Conservation (phyloP, 2,797 vertebrate genomes). For the Erpetoichthys calabaricus region DNA sequence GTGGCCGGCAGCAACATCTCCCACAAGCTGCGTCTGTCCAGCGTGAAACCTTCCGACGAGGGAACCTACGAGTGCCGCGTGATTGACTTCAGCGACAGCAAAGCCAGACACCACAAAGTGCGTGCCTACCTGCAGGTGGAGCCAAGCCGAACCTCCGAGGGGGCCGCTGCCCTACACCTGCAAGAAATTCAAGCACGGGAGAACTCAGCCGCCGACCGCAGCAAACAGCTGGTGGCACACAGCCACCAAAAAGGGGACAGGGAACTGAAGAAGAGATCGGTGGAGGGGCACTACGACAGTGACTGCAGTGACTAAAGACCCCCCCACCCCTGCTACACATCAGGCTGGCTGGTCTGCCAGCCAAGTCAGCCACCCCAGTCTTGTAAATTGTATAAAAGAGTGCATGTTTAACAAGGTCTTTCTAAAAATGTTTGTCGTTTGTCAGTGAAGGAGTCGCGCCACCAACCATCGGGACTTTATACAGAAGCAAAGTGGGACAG, state of each 20-base stretch:
- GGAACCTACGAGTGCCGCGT: constrained; percentile 87
- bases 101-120: constrained; percentile 68
- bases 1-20: constrained; percentile 94
- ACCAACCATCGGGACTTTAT: constrained; percentile 4
- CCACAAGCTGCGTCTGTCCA: constrained; percentile 85
- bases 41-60: constrained; percentile 73
- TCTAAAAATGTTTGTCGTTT: constrained; percentile 35
- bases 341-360: constrained; percentile 11
- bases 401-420: constrained; percentile 50
- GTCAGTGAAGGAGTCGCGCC: constrained; percentile 19
- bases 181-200: constrained; percentile 32
- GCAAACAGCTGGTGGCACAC: constrained; percentile 26
- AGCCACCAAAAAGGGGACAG: constrained; percentile 47
- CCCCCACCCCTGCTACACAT: constrained; percentile 45
- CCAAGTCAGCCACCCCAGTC: constrained; percentile 18
- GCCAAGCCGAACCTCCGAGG: constrained; percentile 34
- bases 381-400: constrained; percentile 51
- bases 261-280: constrained; percentile 58
- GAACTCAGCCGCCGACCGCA: constrained; percentile 21
- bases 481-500: constrained; percentile 38
- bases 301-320: constrained; percentile 49
- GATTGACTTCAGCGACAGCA: constrained; percentile 76
- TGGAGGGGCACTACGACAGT: constrained; percentile 32
- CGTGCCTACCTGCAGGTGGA: constrained; percentile 78
- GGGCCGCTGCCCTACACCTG: constrained; percentile 22